Conservation (phyloP, 2,113 vertebrate species). For the Dasypus novemcinctus region DNA sequence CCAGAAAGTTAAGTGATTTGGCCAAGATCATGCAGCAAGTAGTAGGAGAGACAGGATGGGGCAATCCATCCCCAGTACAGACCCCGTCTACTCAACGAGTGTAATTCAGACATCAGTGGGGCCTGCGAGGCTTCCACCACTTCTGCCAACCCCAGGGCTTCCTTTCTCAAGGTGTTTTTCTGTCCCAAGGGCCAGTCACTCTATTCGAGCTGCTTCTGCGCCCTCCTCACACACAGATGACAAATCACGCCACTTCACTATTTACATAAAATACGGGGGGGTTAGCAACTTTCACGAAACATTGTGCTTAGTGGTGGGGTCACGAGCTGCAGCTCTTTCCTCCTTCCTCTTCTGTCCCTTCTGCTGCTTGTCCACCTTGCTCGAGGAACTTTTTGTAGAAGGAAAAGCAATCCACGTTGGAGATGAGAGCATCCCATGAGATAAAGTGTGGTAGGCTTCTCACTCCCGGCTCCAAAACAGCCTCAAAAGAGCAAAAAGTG, state of each 20-base stretch:
- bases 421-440: neutral
- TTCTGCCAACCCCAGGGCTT: neutral
- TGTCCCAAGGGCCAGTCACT: neutral
- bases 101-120: neutral
- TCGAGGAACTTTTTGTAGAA: neutral
- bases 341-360: rapidly evolving
- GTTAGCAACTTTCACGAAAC: neutral
- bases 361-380: rapidly evolving
- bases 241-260: rapidly evolving
- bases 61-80: neutral
- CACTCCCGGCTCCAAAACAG: neutral
- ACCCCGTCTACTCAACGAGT: rapidly evolving
- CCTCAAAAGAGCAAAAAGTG: neutral
- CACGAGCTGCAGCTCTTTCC: rapidly evolving
- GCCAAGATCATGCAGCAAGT: neutral
- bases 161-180: rapidly evolving
- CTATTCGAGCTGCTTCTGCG: neutral
- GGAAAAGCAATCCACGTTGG: rapidly evolving
- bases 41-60: neutral
- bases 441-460: neutral
- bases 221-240: neutral
- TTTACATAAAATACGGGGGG: rapidly evolving
- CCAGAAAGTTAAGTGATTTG: neutral
- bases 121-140: rapidly evolving
- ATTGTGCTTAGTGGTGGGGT: no score